These are phyloP conservation scores for Cliona cf. orientalis DNA, from an alignment of 37 sponge, comb jelly and placozoan genomes.

Conservation along the genomic window DNA sequence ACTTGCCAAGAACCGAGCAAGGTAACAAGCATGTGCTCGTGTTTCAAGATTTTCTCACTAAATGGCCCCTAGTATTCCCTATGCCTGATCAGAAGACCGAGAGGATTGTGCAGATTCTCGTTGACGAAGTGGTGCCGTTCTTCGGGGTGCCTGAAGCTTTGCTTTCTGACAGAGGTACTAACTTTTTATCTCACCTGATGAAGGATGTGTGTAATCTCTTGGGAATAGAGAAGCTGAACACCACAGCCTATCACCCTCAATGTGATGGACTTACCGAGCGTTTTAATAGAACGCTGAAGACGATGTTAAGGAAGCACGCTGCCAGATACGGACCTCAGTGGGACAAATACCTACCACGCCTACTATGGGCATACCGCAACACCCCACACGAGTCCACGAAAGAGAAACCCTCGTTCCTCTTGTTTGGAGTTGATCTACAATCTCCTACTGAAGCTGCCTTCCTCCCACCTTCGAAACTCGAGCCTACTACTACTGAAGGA, in stretches of 20 bases:
- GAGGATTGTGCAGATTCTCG: slow-evolving; percentile 16
- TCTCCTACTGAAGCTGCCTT: slow-evolving; percentile 40
- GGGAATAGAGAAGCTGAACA: slow-evolving; percentile 42
- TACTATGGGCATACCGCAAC: slow-evolving; percentile 47
- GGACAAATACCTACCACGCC: slow-evolving; percentile 29
- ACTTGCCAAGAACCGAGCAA: slow-evolving; percentile 25
- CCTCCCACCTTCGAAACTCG: background rate
- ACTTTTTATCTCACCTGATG: slow-evolving; percentile 30
- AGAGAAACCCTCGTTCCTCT: slow-evolving; percentile 37
- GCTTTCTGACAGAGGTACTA: slow-evolving; percentile 45
- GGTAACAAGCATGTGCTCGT: slow-evolving; percentile 52
- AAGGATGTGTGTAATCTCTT: slow-evolving; percentile 24
- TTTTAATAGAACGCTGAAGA: slow-evolving; percentile 36
- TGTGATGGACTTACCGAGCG: slow-evolving; percentile 43
- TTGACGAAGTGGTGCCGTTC: slow-evolving; percentile 13
- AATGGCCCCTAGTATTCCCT: slow-evolving; percentile 60
- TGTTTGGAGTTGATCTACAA: slow-evolving; percentile 17
- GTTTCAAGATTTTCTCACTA: slow-evolving; percentile 53
- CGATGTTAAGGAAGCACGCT: slow-evolving; percentile 43
- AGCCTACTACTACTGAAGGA: background rate
- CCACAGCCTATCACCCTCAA: slow-evolving; percentile 40
- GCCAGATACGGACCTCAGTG: slow-evolving; percentile 23
- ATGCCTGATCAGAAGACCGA: slow-evolving; percentile 43
- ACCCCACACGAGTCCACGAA: slow-evolving; percentile 32
- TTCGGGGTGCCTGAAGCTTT: too few relatives aligned